Base-by-base conservation (phyloP, 2,113 vertebrate genomes). In the Rhynchopsitta pachyrhyncha region DNA sequence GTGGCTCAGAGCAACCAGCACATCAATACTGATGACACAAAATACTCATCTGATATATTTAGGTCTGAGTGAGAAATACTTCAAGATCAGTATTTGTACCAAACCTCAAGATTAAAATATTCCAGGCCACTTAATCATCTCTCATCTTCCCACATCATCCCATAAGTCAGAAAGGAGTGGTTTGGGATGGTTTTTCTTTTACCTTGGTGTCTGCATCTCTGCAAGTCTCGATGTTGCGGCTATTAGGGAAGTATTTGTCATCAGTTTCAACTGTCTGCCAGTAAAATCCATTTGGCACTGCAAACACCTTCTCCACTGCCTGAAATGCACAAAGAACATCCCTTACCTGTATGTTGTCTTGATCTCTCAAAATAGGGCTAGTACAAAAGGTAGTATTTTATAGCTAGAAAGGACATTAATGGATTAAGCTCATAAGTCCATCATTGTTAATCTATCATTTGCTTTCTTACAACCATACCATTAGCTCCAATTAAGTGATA, bases 251-350 rank as follows among this genome's bases (percentile, higher is more conserved):
- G 89, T 87, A 95, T 86, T 84, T 16, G 76, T 98, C 98, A 83
- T 88, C 92, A 16, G 97, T 98, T 95, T 98, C 98, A 67, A 97
- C 63, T 24, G 98, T 98, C 94, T 98, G 98, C 98, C 98, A 98
- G 92, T 97, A 98, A 97, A 98, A 98, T 53, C 98, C 98, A 87
- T 90, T 84, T 83, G 95, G 97, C 67, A 81, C 66, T 3, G 76
- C 93, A 93, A 98, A 98, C 27, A 47, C 92, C 82, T 96, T 96
- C 64, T 97, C 83, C 78, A 96, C 97, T 18, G 96, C 96, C 98
- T 98, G 97, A 92, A 97, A 97, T 3, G 29, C 73, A 96, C 28
- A 82, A 91, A 89, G 55, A 53, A 92, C 35, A 81, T 13, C 29
- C 64, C 59, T 94, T 53, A 95, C 44, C 71, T 73, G 13, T 19